These are phyloP conservation scores for Amazona vittata DNA, from an alignment of 2,113 vertebrate species.

Conservation along the genomic window DNA sequence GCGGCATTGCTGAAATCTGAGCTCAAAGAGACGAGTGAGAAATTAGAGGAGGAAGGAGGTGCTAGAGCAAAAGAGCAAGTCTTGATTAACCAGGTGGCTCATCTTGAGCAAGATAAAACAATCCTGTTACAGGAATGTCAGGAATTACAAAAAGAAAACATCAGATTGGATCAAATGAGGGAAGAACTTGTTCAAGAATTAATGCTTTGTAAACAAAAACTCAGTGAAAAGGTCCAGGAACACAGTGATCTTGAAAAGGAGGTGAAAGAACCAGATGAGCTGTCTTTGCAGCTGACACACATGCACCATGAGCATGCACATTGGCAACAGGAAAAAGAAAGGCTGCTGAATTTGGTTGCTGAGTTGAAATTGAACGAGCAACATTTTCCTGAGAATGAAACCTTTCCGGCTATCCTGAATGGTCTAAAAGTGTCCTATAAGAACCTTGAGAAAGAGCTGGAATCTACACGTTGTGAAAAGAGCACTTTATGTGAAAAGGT, in stretches of 20 bases:
- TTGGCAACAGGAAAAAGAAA: constrained; percentile 47
- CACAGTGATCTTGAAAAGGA: constrained; percentile 42
- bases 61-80: constrained; percentile 47
- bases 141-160: constrained; percentile 52
- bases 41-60: constrained; percentile 61
- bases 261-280: constrained; percentile 53
- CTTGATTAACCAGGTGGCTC: constrained; percentile 41
- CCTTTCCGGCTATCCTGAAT: constrained; percentile 28
- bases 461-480: constrained; percentile 55
- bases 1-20: constrained; percentile 69
- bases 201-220: constrained; percentile 41
- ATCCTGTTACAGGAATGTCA: constrained; percentile 61
- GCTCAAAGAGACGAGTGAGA: constrained; percentile 59
- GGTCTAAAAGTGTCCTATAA: constrained; percentile 62
- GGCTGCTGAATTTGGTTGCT: neutral
- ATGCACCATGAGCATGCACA: constrained; percentile 42
- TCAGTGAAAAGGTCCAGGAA: constrained; percentile 51
- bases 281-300: constrained; percentile 9
- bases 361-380: constrained; percentile 71
- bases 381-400: constrained; percentile 43
- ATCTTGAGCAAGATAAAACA: constrained; percentile 69
- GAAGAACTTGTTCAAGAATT: constrained; percentile 60
- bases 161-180: constrained; percentile 27
- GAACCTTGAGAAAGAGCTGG: constrained; percentile 67
- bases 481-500: constrained; percentile 70